Conservation (phyloP, 1,140 invertebrate species). For the Zaprionus davidi region DNA sequence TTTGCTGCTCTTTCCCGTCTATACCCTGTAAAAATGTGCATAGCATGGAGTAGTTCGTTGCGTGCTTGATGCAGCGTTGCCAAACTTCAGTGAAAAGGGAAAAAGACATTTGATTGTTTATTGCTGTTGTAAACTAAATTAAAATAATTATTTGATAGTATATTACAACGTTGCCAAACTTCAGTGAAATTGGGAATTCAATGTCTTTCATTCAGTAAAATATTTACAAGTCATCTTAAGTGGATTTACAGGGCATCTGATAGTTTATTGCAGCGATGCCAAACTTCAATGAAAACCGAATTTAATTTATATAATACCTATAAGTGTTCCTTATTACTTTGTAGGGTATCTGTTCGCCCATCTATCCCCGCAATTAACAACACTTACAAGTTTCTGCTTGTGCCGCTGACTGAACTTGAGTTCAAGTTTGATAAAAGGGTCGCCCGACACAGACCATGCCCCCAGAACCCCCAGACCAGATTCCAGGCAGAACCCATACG, state of each 20-base stretch:
- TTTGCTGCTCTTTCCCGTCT: slow-evolving; percentile 24
- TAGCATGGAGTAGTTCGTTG: neutral
- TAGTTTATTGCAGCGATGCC: too few relatives aligned
- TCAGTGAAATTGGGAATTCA: neutral
- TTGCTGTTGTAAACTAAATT: too few relatives aligned
- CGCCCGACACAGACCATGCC: slow-evolving; percentile 51
- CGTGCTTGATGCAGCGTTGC: neutral
- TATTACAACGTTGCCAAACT: neutral
- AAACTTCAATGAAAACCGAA: neutral
- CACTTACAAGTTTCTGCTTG: slow-evolving; percentile 16
- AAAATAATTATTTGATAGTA: too few relatives aligned
- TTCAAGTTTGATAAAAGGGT: slow-evolving; percentile 73
- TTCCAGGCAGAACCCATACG: slow-evolving; percentile 48
- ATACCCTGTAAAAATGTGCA: slow-evolving; percentile 2
- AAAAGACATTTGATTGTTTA: too few relatives aligned
- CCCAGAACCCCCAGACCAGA: slow-evolving; percentile 19
- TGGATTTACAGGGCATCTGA: too few relatives aligned
- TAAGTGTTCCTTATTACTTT: too few relatives aligned
- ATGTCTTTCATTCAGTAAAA: neutral
- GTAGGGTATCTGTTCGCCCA: neutral
- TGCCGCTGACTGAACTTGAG: slow-evolving; percentile 63
- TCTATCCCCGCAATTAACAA: neutral
- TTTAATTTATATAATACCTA: too few relatives aligned
- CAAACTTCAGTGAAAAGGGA: too few relatives aligned
- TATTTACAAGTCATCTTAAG: too few relatives aligned